Conservation (phyloP, 1,140 invertebrate species). For the Aphaenogaster floridana region DNA sequence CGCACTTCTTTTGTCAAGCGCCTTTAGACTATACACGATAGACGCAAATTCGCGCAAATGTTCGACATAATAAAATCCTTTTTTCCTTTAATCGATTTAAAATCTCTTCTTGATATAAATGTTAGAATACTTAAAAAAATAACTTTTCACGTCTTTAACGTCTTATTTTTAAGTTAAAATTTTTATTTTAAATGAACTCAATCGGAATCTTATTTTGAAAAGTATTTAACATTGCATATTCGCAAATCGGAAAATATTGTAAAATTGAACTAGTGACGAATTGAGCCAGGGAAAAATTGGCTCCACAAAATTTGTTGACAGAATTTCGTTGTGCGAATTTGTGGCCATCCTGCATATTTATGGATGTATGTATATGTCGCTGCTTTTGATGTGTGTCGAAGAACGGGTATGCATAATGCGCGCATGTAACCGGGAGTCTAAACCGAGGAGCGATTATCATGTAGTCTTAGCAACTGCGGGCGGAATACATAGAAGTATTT, state of each 20-base stretch:
- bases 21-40: neutral
- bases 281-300: neutral
- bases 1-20: neutral
- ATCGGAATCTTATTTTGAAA: neutral
- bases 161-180: neutral
- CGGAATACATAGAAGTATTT: constrained; percentile 70
- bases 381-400: constrained; percentile 64
- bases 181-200: neutral
- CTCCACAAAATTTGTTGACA: neutral
- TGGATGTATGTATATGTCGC: constrained; percentile 64
- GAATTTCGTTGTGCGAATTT: constrained; percentile 17
- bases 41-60: constrained; percentile 3
- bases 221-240: neutral
- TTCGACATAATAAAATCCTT: neutral
- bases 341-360: constrained; percentile 45
- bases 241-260: neutral
- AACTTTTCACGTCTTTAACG: neutral
- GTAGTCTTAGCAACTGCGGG: constrained; percentile 73
- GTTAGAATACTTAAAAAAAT: neutral
- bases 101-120: constrained; percentile 4
- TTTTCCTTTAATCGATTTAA: constrained; percentile 1
- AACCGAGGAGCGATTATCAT: constrained; percentile 80
- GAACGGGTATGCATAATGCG: constrained; percentile 64
- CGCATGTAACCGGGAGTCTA: constrained; percentile 78
- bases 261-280: neutral